Base-by-base conservation (phyloP, 2,797 vertebrate genomes). In the Sebastes melanostomus region DNA sequence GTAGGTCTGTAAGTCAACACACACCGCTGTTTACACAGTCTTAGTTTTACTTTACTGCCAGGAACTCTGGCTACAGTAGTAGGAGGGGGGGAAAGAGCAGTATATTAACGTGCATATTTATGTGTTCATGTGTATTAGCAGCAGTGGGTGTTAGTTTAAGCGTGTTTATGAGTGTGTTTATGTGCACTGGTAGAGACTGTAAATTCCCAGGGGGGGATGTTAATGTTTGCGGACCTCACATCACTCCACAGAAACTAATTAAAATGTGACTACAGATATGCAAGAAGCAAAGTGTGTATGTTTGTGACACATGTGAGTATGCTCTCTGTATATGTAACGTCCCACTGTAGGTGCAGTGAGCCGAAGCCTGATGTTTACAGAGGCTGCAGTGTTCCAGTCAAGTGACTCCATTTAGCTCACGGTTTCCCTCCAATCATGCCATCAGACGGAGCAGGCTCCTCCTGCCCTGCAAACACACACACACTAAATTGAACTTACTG, bases 331-430 rank as follows among this genome's bases (percentile, higher is more conserved):
- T 12, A 50, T 73, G 46, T 32, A 66, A 70, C 16, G 13, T 5
- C 73, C 56, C 14, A 62, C 71, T 50, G 76, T 55, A 62, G 59
- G 61, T 56, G 52, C 75, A 46, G 24, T 46, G 77, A 72, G 74
- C 60, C 3, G 13, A 55, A 60, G 88, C 88, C 86, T 81, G 75
- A 77, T 74, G 84, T 78, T 88, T 82, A 95, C 90, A 95, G 90
- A 92, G 84, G 75, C 82, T 46, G 81, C 89, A 90, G 81, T 95
- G 94, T 94, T 93, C 75, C 67, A 92, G 91, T 95, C 93, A 95
- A 93, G 89, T 94, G 92, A 96, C 80, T 93, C 81, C 82, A 86
- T 90, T 95, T 90, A 94, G 80, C 86, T 84, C 78, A 88, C n/a
- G 66, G 88, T 91, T 84, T 61, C 88, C 78, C 86, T 90, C 81